Base-by-base conservation (phyloP, 2,797 vertebrate genomes). In the Rhinophrynus dorsalis region DNA sequence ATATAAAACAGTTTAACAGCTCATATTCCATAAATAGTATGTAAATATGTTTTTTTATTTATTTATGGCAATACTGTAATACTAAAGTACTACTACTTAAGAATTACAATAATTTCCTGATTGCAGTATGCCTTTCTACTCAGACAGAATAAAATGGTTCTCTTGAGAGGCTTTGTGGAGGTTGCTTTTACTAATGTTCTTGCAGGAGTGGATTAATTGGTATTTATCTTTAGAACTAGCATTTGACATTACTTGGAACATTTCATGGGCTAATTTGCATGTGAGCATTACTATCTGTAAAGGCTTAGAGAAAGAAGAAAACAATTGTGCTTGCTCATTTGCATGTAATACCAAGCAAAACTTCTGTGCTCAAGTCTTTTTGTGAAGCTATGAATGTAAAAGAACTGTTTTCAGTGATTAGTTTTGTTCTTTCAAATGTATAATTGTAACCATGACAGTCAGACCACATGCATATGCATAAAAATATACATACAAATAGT, bases 341-440 rank as follows among this genome's bases (percentile, higher is more conserved):
- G 62, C 70, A 73, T 73, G 55, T 73, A 67, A 73, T 67, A 52
- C 55, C 42, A 26, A 50, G 30, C 18, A 60, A 27, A 73, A 65
- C 54, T 66, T 59, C 55, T 66, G 55, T 44, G 47, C 50, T 20
- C 26, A 45, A 66, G 38, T 51, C 32, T 58, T 66, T 37, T 30
- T 61, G 56, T 59, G 44, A 72, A 72, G 44, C 69, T 60, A 66
- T 73, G 70, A 73, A 73, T 73, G 60, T 73, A 59, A 66, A 73
- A 73, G 51, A 66, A 59, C 47, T 66, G 62, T 52, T 73, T 65
- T 54, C 29, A 52, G n/a, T 40, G 57, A 60, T 64, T 29, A 66
- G 18, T 54, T 54, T 29, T 18, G 37, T 52, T 54, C n/a, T 20
- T 54, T 50, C 11, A 38, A 44, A 52, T 30, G 6, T 15, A 42